Percentiles rank a stretch among this genome's conserved stretches.
These are phyloP conservation scores for Platyscapa corneri DNA, from an alignment of 1,140 invertebrate species.

Conservation along the genomic window DNA sequence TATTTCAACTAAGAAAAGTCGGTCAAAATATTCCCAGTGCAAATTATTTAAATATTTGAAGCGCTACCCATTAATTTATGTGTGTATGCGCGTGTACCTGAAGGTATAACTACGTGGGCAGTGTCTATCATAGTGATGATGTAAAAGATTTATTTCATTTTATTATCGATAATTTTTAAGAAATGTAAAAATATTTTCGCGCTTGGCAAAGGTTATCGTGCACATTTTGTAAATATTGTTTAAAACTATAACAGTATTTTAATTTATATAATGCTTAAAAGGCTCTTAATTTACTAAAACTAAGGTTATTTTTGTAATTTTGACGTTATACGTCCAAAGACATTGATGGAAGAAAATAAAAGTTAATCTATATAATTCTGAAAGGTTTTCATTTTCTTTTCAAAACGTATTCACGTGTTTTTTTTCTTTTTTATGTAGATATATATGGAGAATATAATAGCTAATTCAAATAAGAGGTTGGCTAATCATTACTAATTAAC, in stretches of 20 bases:
- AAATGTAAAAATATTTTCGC: no score
- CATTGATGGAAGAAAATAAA: no score
- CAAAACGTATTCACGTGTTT: neutral
- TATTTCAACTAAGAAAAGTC: no score
- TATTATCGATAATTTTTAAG: no score
- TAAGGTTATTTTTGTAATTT: conserved; percentile 13
- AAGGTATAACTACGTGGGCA: no score
- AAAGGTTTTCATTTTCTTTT: neutral
- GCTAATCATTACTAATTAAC: no score
- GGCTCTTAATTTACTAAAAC: conserved; percentile 16
- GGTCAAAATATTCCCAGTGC: no score
- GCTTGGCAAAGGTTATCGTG: conserved; percentile 13
- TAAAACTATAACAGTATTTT: conserved; percentile 49
- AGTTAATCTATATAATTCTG: conserved; percentile 8
- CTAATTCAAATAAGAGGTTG: neutral
- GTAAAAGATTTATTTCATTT: no score
- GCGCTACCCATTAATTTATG: no score
- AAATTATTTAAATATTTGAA: no score
- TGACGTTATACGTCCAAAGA: neutral
- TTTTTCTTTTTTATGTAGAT: conserved; percentile 1
- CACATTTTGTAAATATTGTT: conserved; percentile 44
- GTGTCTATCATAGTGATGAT: no score
- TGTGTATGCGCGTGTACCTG: no score
- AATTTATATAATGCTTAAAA: conserved; percentile 36
- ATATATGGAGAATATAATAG: conserved; percentile 27